Evolutionary conservation across 2,797 vertebrate genomes (phyloP).

Genomic region (Prionace glauca): DNA sequence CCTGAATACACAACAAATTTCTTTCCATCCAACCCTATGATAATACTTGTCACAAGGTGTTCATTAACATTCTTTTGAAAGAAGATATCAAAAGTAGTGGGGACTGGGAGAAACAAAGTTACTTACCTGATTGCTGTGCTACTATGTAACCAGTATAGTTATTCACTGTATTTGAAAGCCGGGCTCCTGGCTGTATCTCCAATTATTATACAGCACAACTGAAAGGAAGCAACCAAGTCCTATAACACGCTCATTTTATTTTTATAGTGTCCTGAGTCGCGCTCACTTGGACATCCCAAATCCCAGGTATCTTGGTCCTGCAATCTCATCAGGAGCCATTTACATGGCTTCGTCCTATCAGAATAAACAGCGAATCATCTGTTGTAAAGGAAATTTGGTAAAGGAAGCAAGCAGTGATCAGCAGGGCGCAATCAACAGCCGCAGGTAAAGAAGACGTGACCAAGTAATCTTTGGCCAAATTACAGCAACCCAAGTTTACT

Average conservation of each 20-base stretch:
- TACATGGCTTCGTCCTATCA: constrained; percentile 95
- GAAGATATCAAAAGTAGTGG: neutral
- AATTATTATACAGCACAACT: neutral
- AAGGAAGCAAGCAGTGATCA: constrained; percentile 74
- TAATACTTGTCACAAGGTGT: no score
- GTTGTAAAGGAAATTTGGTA: constrained; percentile 93
- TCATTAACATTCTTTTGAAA: neutral
- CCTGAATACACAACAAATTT: no score
- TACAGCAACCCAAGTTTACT: neutral
- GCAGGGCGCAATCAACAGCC: constrained; percentile 70
- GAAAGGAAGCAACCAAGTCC: neutral
- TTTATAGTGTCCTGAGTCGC: constrained; percentile 71
- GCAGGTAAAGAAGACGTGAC: constrained; percentile 62
- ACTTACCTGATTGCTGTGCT: neutral
- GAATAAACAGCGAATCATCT: constrained; percentile 91
- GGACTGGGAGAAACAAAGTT: neutral
- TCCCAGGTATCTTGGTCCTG: constrained; percentile 87
- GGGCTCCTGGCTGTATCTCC: neutral
- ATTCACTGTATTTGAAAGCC: neutral
- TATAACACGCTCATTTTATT: neutral
- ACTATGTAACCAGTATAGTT: neutral
- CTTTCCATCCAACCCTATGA: no score
- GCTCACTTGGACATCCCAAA: constrained; percentile 89
- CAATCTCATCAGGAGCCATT: constrained; percentile 89
- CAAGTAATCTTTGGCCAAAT: neutral